Evolutionary conservation across 1,140 invertebrate genomes (phyloP), one percentile per base, ranked within the genome.

Genomic region (Hyles vespertilio): DNA sequence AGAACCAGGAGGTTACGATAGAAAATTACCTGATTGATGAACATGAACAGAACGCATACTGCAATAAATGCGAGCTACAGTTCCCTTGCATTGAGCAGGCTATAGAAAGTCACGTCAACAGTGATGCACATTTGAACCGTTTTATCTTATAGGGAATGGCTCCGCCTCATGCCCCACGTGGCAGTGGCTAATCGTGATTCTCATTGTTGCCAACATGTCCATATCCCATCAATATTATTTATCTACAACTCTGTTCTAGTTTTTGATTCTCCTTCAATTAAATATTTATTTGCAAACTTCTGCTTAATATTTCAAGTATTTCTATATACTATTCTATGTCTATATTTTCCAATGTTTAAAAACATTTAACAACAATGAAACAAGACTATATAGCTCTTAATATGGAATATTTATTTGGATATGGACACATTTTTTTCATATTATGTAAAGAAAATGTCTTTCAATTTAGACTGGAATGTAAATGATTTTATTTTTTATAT

Each of bases 11-110:
- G 47, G 63, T 85, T 10, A 69, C 71, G 3, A 63, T 83, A 53
- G 70, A 78, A 32, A 67, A 70, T 33, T 85, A 66, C 59, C 61
- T 85, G 40, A 63, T 72, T 6, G 63, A 77, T 57, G 75, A 83
- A 48, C 68, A 77, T 62, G 80, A 85, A 22, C 65, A 68, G 12
- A 76, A 70, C 51, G 82, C 73, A 7, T 80, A 67, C 51, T 85
- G 82, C 40, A 78, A 74, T 12, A 81, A 72, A 66, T 85, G 82
- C 53, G 61, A 79, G 8, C 47, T 67, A 12, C 69, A 78, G 43
- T 59, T 84, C 5, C 43, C 56, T 5, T 82, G 79, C 50, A 73
- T 70, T 57, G 32, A 51, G 5, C 56, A 72, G 44, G 72, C 56
- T 34, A 67, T 84, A 52, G 67, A 72, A 34, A 65, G 61, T n/a